Conservation (phyloP, 1,140 invertebrate genomes). For the Himalopsyche phryganea region DNA sequence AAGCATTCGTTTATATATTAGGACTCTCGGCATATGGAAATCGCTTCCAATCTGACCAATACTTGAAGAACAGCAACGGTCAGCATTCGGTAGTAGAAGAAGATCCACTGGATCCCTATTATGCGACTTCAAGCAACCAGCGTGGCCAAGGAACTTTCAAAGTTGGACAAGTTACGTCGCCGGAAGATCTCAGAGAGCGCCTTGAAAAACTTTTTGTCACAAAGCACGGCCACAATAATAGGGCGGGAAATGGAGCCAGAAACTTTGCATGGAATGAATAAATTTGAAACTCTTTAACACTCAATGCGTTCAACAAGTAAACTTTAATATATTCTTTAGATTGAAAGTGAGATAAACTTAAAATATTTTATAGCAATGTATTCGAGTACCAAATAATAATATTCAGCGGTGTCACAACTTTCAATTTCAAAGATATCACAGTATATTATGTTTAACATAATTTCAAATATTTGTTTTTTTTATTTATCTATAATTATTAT, state of each 20-base stretch:
- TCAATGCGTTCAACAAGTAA: slow-evolving; percentile 23
- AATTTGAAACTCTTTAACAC: slow-evolving; percentile 33
- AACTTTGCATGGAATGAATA: slow-evolving; percentile 55
- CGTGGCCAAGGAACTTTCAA: slow-evolving; percentile 32
- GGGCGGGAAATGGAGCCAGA: slow-evolving; percentile 44
- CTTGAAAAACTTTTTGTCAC: slow-evolving; percentile 47
- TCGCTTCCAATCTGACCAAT: slow-evolving; percentile 25
- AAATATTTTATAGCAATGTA: no score
- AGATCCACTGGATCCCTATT: slow-evolving; percentile 27
- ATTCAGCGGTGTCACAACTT: no score
- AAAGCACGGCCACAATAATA: slow-evolving; percentile 42
- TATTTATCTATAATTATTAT: no score
- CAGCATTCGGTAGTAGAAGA: neutral
- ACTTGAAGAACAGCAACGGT: slow-evolving; percentile 15
- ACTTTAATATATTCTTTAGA: no score
- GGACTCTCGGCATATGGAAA: slow-evolving; percentile 28
- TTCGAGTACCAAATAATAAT: no score
- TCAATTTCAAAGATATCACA: no score
- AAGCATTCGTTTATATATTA: no score
- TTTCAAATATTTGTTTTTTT: no score
- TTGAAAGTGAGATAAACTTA: no score
- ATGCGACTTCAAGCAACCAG: slow-evolving; percentile 9
- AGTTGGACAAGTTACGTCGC: slow-evolving; percentile 36
- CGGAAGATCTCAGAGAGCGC: slow-evolving; percentile 47
- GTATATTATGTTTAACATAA: no score